Evolutionary conservation across 2,797 vertebrate species (phyloP).

Genomic region (Tamandua tetradactyla): DNA sequence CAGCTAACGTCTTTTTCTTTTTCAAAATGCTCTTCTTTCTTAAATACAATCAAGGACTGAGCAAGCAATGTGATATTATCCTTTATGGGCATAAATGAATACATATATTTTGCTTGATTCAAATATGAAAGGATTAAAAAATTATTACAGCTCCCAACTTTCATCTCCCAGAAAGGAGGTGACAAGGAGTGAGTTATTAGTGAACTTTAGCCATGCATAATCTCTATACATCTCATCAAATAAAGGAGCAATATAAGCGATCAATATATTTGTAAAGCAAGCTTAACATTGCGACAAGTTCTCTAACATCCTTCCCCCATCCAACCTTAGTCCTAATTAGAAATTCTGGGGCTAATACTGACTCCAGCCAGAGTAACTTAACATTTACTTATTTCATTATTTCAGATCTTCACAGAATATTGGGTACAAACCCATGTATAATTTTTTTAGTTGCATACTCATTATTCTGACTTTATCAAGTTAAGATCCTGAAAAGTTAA

Average conservation of each 20-base stretch:
- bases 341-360: background rate
- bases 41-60: background rate
- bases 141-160: background rate
- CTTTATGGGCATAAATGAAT: background rate
- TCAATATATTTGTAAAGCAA: background rate
- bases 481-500: background rate
- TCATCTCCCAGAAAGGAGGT: conserved; percentile 4
- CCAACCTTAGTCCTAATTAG: background rate
- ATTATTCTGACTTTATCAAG: background rate
- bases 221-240: background rate
- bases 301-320: background rate
- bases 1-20: background rate
- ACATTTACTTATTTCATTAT: background rate
- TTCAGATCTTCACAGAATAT: background rate
- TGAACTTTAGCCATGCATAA: background rate
- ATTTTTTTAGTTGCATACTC: background rate
- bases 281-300: background rate
- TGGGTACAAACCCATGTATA: background rate
- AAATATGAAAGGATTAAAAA: conserved; percentile 2
- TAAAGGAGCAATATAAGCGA: background rate
- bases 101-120: conserved; percentile 8
- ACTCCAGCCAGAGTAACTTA: background rate
- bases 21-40: background rate
- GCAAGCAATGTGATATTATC: background rate
- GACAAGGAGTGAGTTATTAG: background rate